Evolutionary conservation across 2,888 invertebrate species (phyloP).

Genomic region (Abrostola tripartita): DNA sequence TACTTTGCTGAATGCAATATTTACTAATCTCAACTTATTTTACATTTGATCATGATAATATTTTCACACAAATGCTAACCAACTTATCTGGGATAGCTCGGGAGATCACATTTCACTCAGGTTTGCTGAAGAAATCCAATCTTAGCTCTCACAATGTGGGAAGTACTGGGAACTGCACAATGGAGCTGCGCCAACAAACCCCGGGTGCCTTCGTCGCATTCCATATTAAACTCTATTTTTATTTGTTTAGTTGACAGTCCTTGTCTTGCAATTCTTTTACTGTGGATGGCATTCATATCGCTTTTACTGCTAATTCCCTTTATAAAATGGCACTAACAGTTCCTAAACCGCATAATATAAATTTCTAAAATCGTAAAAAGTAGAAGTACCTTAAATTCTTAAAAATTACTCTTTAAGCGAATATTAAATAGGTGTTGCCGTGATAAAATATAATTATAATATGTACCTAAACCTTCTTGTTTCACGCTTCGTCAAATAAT

Average conservation of each 20-base stretch:
- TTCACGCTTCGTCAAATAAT: conserved; percentile 14
- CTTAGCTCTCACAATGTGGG: conserved; percentile 60
- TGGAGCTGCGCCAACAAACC: conserved; percentile 63
- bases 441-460: background rate
- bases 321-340: background rate
- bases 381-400: background rate
- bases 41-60: conserved; percentile 39
- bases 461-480: background rate
- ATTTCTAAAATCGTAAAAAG: background rate
- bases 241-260: conserved; percentile 38
- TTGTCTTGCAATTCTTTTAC: conserved; percentile 23
- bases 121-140: conserved; percentile 73
- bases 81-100: conserved; percentile 59
- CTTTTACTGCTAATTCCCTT: background rate
- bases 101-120: conserved; percentile 63
- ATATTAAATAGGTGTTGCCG: background rate
- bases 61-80: conserved; percentile 49
- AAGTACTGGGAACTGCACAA: conserved; percentile 64
- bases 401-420: background rate
- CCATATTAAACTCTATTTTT: conserved; percentile 58
- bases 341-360: background rate
- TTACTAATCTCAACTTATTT: background rate
- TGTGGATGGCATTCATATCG: conserved; percentile 2
- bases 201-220: conserved; percentile 52
- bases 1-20: no score